These are phyloP conservation scores for Nannoperca obscura DNA, from an alignment of 2,797 vertebrate species.

Conservation along the genomic window DNA sequence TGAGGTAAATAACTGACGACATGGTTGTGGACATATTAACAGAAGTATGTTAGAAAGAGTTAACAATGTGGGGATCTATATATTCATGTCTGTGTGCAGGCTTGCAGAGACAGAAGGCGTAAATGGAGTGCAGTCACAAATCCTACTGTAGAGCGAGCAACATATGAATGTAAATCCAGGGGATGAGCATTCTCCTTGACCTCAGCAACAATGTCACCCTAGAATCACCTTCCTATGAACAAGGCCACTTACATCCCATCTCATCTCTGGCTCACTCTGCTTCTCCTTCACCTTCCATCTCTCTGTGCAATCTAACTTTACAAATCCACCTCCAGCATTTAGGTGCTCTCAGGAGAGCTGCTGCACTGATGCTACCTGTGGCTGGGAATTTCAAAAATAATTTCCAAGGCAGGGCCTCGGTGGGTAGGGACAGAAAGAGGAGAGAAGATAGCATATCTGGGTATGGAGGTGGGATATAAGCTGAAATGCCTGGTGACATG, in stretches of 20 bases:
- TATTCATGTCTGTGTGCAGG: conserved; percentile 16
- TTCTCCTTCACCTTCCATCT: conserved; percentile 47
- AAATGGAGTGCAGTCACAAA: conserved; percentile 42
- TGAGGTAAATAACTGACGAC: neutral
- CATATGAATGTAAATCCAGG: conserved; percentile 55
- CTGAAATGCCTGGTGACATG: conserved; percentile 8
- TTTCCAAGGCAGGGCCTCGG: conserved; percentile 43
- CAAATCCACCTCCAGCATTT: conserved; percentile 31
- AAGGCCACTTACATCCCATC: conserved; percentile 38
- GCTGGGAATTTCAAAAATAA: conserved; percentile 68
- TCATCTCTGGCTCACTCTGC: conserved; percentile 33
- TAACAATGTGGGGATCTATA: conserved; percentile 7
- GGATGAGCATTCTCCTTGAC: conserved; percentile 56
- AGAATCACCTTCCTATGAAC: conserved; percentile 49
- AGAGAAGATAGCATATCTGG: neutral
- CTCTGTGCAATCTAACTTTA: conserved; percentile 46
- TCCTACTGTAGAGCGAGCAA: conserved; percentile 20
- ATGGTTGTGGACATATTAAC: neutral
- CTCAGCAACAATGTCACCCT: conserved; percentile 55
- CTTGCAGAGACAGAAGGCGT: conserved; percentile 17
- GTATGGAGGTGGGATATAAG: conserved; percentile 5
- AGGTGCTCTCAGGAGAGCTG: conserved; percentile 33
- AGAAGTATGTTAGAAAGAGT: conserved; percentile 8
- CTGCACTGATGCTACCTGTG: conserved; percentile 52
- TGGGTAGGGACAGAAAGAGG: conserved; percentile 1